Percentiles rank a stretch among this genome's conserved stretches.
phyloP scores from a whole-genome alignment of 30 jellyfish, hydroid and myxozoan species.

The Aurelia sp. region DNA sequence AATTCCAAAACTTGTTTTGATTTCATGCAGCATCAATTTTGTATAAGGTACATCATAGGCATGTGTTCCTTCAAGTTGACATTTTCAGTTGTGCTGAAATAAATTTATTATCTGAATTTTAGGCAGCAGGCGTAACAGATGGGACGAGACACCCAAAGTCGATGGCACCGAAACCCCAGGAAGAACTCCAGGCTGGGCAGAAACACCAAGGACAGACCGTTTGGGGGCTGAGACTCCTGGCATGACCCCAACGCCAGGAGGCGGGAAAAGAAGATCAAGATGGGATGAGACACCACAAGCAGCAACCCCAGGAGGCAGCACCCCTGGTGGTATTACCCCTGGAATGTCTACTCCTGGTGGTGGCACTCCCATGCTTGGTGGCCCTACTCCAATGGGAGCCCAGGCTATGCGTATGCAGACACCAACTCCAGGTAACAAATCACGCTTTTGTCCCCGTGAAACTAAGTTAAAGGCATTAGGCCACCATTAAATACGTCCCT shows the following conservation, averaged over 20 bases:
- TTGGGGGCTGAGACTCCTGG: conserved; percentile 99
- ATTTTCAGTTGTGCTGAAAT: too few relatives aligned
- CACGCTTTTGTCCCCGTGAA: neutral
- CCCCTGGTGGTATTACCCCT: conserved; percentile 89
- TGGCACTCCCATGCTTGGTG: conserved; percentile 83
- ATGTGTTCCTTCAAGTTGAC: too few relatives aligned
- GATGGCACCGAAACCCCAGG: conserved; percentile 98
- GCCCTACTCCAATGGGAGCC: conserved; percentile 97
- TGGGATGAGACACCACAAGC: conserved; percentile 99
- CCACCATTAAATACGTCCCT: too few relatives aligned
- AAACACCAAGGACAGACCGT: conserved; percentile 98
- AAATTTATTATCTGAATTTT: neutral
- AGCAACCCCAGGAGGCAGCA: conserved; percentile 91
- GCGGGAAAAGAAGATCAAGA: conserved; percentile 95
- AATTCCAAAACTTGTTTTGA: too few relatives aligned
- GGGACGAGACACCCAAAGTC: conserved; percentile 98
- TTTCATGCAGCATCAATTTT: too few relatives aligned
- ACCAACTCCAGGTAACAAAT: conserved; percentile 93
- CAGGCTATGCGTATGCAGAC: conserved; percentile 99
- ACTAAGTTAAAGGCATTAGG: too few relatives aligned
- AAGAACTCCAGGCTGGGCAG: conserved; percentile 99
- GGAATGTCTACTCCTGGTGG: conserved; percentile 90
- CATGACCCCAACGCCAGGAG: conserved; percentile 99
- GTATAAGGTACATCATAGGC: too few relatives aligned
- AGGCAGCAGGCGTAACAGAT: conserved; percentile 94